Conservation (phyloP, 2,797 vertebrate species). For the Enoplosus armatus region DNA sequence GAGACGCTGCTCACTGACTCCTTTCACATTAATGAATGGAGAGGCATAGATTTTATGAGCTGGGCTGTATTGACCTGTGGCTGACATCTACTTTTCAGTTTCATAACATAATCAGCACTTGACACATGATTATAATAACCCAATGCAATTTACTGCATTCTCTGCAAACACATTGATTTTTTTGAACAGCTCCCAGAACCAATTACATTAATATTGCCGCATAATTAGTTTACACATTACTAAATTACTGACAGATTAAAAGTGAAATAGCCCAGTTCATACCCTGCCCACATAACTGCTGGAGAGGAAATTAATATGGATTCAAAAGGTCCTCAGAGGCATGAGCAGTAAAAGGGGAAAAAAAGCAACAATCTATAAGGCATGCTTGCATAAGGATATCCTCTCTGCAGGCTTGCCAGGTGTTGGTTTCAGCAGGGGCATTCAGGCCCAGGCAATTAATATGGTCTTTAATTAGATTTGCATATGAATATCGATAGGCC, state of each 20-base stretch:
- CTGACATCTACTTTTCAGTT: constrained; percentile 89
- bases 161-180: constrained; percentile 97
- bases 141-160: constrained; percentile 91
- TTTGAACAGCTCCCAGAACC: constrained; percentile 92
- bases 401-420: constrained; percentile 88
- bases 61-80: constrained; percentile 83
- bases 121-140: constrained; percentile 92
- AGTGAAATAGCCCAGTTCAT: constrained; percentile 99
- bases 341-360: constrained; percentile 81
- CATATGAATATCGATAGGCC: constrained; percentile 82
- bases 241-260: constrained; percentile 99
- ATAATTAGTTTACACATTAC: constrained; percentile 99
- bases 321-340: constrained; percentile 98
- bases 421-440: constrained; percentile 86
- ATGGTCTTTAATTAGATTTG: constrained; percentile 87
- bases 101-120: constrained; percentile 91
- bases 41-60: constrained; percentile 84
- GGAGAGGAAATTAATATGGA: constrained; percentile 99
- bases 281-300: constrained; percentile 95
- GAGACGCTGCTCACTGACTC: constrained; percentile 38
- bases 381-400: constrained; percentile 93
- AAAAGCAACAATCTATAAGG: constrained; percentile 91
- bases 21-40: constrained; percentile 79
- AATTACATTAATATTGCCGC: constrained; percentile 99
- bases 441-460: constrained; percentile 89